Evolutionary conservation across 2,888 invertebrate genomes (phyloP).

Genomic region (Pycnomerus fuliginosus): DNA sequence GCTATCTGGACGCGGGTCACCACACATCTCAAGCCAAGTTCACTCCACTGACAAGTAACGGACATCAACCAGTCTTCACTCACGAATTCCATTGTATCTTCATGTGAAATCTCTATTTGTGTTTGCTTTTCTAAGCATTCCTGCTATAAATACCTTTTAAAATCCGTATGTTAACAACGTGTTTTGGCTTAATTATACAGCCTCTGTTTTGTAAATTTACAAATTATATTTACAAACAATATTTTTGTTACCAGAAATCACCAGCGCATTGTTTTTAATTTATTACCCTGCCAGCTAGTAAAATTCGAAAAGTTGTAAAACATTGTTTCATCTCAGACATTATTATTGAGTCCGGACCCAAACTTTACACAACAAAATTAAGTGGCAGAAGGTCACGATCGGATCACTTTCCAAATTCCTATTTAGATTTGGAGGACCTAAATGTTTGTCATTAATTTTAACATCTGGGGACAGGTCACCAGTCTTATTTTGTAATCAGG

Average conservation of each 20-base stretch:
- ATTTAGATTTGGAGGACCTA: too few species aligned
- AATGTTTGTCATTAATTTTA: too few species aligned
- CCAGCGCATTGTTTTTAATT: constrained; percentile 8
- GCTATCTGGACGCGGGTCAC: constrained; percentile 35
- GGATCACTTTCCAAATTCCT: too few species aligned
- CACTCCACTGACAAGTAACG: constrained; percentile 43
- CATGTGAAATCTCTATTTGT: constrained; percentile 51
- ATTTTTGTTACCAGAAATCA: constrained; percentile 5
- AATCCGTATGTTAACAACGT: constrained; percentile 29
- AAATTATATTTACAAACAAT: constrained; percentile 19
- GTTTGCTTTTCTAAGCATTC: constrained; percentile 46
- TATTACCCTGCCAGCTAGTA: neutral
- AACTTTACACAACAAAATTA: too few species aligned
- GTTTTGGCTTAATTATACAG: constrained; percentile 25
- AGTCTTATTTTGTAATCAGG: too few species aligned
- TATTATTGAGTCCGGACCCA: too few species aligned
- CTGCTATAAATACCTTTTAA: constrained; percentile 39
- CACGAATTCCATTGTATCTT: constrained; percentile 52
- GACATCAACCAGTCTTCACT: constrained; percentile 46
- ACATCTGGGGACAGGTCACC: too few species aligned
- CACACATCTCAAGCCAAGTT: constrained; percentile 34
- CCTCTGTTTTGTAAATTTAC: constrained; percentile 14
- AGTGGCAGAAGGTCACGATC: too few species aligned
- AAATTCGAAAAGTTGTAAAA: constrained; percentile 8
- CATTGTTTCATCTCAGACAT: too few species aligned